These are phyloP conservation scores for Synergus gifuensis DNA, from an alignment of 2,888 invertebrate genomes.

Conservation along the genomic window DNA sequence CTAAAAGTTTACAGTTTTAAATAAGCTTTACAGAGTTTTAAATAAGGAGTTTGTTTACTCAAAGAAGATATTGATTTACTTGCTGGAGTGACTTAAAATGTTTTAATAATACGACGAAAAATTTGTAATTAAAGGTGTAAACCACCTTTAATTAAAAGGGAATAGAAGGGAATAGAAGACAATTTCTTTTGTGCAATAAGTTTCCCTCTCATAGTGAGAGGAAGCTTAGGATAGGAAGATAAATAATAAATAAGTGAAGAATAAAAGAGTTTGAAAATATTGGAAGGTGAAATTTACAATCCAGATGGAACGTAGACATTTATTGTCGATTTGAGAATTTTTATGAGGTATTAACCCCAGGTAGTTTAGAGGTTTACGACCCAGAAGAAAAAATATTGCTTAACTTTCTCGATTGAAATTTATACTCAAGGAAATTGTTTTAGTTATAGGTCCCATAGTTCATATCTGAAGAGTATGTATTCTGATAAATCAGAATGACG, in stretches of 20 bases:
- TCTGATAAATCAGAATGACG: constrained; percentile 5
- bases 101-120: neutral
- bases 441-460: neutral
- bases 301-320: no score
- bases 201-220: neutral
- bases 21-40: neutral
- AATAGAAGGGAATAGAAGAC: no score
- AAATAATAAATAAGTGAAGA: neutral
- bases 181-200: neutral
- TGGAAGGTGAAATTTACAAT: neutral
- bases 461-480: neutral
- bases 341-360: neutral
- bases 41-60: neutral
- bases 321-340: neutral
- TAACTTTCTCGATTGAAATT: constrained; percentile 14
- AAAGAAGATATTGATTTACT: neutral
- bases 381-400: neutral
- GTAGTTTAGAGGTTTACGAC: neutral
- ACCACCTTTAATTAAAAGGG: no score
- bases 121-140: no score
- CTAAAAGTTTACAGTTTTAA: no score
- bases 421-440: neutral
- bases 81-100: neutral
- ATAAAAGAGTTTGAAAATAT: neutral
- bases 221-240: neutral